Evolutionary conservation across 2,888 invertebrate species (phyloP).

Genomic region (Chymomyza caudatula): DNA sequence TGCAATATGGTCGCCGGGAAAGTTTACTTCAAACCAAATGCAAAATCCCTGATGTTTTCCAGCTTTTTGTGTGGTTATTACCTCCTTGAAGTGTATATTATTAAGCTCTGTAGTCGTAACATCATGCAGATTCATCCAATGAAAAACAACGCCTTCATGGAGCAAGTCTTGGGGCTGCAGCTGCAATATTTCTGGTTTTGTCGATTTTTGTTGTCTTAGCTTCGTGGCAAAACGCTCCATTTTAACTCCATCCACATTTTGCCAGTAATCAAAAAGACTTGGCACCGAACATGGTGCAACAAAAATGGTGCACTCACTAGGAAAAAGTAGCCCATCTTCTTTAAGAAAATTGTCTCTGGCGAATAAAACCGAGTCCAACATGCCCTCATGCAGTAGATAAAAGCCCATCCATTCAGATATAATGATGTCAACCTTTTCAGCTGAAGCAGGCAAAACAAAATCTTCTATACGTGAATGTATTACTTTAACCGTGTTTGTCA

Average conservation of each 20-base stretch:
- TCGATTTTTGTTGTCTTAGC: conserved; percentile 82
- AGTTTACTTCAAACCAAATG: conserved; percentile 89
- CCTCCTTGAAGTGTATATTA: conserved; percentile 81
- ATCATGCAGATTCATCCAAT: conserved; percentile 84
- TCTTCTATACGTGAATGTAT: conserved; percentile 78
- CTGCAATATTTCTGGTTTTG: conserved; percentile 82
- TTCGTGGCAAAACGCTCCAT: conserved; percentile 84
- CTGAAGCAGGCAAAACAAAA: too few relatives aligned
- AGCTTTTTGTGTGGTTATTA: conserved; percentile 78
- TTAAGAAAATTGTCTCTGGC: conserved; percentile 90
- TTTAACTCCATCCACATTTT: conserved; percentile 87
- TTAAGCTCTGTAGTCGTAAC: conserved; percentile 81
- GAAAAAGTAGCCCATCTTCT: conserved; percentile 86
- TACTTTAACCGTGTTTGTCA: conserved; percentile 83
- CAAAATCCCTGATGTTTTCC: conserved; percentile 87
- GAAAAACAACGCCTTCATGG: conserved; percentile 82
- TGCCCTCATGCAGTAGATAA: conserved; percentile 94
- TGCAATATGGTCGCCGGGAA: conserved; percentile 84
- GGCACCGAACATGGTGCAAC: conserved; percentile 80
- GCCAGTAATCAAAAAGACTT: conserved; percentile 86
- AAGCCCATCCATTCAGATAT: conserved; percentile 99
- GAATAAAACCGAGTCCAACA: conserved; percentile 92
- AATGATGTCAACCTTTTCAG: conserved; percentile 89
- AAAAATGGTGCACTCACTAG: conserved; percentile 82
- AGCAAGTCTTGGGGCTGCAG: conserved; percentile 82